Percentiles rank a stretch among this genome's conserved stretches.
Conservation (phyloP, 1,140 invertebrate species). For the Megathymus violae region DNA sequence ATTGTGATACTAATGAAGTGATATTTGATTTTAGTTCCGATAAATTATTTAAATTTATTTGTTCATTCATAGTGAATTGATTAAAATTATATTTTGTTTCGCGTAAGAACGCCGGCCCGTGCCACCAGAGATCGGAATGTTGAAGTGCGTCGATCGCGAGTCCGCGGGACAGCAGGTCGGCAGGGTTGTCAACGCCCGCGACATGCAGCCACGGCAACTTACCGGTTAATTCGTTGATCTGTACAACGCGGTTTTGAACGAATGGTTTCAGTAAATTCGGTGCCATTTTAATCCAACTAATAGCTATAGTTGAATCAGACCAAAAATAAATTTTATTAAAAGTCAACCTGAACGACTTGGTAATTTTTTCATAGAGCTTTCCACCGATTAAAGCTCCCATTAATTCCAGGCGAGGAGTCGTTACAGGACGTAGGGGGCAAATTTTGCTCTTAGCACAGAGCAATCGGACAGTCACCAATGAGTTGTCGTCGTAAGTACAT, state of each 20-base stretch:
- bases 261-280: slow-evolving; percentile 8
- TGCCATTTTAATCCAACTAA: slow-evolving; percentile 17
- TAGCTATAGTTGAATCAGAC: slow-evolving; percentile 21
- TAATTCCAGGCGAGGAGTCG: slow-evolving; percentile 32
- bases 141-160: slow-evolving; percentile 33
- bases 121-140: slow-evolving; percentile 31
- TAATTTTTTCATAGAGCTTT: slow-evolving; percentile 12
- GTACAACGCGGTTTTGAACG: slow-evolving; percentile 19
- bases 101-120: slow-evolving; percentile 27
- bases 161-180: slow-evolving; percentile 36
- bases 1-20: slow-evolving; percentile 10
- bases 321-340: slow-evolving; percentile 21
- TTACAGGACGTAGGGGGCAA: slow-evolving; percentile 18
- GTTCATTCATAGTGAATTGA: slow-evolving; percentile 8
- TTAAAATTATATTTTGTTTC: slow-evolving; percentile 8
- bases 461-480: slow-evolving; percentile 4
- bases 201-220: slow-evolving; percentile 37
- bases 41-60: slow-evolving; percentile 7
- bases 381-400: slow-evolving; percentile 27
- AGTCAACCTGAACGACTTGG: slow-evolving; percentile 7
- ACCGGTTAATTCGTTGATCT: slow-evolving; percentile 32
- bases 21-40: slow-evolving; percentile 24
- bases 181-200: slow-evolving; percentile 32
- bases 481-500: slow-evolving; percentile 19
- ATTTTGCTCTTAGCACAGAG: slow-evolving; percentile 28